Evolutionary conservation across 2,888 invertebrate species (phyloP).

Genomic region (Habrosyne pyritoides): DNA sequence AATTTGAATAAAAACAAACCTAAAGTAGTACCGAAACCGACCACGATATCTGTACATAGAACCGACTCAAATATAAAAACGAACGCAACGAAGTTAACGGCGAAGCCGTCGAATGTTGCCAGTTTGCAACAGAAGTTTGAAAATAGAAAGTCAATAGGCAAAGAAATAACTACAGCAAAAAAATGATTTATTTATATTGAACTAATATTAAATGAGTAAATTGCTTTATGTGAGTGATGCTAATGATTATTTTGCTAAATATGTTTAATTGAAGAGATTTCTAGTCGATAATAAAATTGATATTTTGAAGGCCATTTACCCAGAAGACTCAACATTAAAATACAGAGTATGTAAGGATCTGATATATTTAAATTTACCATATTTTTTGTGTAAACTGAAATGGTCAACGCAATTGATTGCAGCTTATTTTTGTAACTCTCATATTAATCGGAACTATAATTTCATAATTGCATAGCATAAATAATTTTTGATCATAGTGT

Average conservation of each 20-base stretch:
- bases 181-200: conserved; percentile 40
- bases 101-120: conserved; percentile 88
- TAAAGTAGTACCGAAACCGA: conserved; percentile 75
- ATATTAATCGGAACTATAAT: background rate
- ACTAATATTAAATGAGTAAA: background rate
- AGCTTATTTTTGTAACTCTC: background rate
- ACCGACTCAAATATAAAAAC: conserved; percentile 63
- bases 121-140: conserved; percentile 92
- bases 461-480: background rate
- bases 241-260: conserved; percentile 30
- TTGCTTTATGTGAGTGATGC: conserved; percentile 10
- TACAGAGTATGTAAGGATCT: conserved; percentile 32
- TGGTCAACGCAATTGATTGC: background rate
- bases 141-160: conserved; percentile 78
- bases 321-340: conserved; percentile 27
- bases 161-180: conserved; percentile 65
- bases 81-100: conserved; percentile 73
- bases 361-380: conserved; percentile 21
- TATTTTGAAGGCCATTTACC: conserved; percentile 23
- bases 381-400: background rate
- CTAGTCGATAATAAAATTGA: conserved; percentile 37
- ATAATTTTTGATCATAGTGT: background rate
- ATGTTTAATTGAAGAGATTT: conserved; percentile 32
- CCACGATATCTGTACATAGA: conserved; percentile 52
- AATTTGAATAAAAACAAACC: conserved; percentile 77